Base-by-base conservation (phyloP, 2,113 vertebrate genomes). In the Pachyramphus minor region DNA sequence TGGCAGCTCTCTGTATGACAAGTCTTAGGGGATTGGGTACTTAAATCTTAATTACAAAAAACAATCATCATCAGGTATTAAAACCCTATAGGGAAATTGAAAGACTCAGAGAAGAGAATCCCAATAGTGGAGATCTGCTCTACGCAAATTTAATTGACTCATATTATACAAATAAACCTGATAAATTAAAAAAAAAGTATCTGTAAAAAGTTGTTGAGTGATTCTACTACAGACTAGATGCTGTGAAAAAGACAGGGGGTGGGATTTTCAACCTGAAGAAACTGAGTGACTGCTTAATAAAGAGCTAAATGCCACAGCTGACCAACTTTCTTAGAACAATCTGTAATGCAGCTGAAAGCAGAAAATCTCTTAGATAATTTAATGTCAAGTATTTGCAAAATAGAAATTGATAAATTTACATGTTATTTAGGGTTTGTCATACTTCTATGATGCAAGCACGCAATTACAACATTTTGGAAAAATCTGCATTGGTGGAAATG, bases 21-120 rank as follows among this genome's bases (percentile, higher is more conserved):
- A 95, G 96, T 98, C 98, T 98, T 97, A 86, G 90, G 98, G 97
- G 97, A 98, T 95, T 98, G 97, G 95, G 96, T 98, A 98, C 97
- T 98, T 98, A 98, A 98, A 98, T 98, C 98, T 98, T 98, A 98
- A 98, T 98, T 98, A 98, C 98, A 98, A 98, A 98, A 98, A 98
- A 98, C 96, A 98, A 92, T 94, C 90, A 96, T 95, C 94, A 90
- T 94, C 94, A 97, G 91, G 90, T 96, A 97, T 96, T 97, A 97
- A 96, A 97, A 87, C 84, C 89, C 96, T 97, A 77, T 7, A 78
- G 94, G 94, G 93, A 97, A 97, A 97, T 79, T 89, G 95, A 95
- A 97, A 95, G 87, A 92, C 89, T 96, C 93, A 92, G 89, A 96
- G 79, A 90, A 96, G 79, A 96, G 87, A 97, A 95, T 96, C 85